Conservation (phyloP, 2,888 invertebrate genomes). For the Netelia virgata region DNA sequence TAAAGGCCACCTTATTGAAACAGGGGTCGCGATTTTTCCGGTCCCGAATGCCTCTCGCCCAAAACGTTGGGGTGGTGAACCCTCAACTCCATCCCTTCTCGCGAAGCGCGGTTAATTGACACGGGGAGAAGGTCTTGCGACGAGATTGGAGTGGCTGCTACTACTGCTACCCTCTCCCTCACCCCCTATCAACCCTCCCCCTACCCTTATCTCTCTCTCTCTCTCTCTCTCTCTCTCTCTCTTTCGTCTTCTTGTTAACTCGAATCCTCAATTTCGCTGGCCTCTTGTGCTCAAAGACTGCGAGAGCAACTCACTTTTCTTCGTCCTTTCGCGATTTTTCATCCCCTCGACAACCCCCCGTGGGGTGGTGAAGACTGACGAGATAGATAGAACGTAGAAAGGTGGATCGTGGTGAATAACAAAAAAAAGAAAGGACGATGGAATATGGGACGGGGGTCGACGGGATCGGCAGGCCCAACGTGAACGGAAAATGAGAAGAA, state of each 20-base stretch:
- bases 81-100: slow-evolving; percentile 61
- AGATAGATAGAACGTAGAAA: slow-evolving; percentile 64
- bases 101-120: slow-evolving; percentile 84
- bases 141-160: slow-evolving; percentile 73
- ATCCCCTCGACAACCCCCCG: slow-evolving; percentile 78
- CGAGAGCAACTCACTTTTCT: slow-evolving; percentile 61
- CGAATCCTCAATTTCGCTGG: slow-evolving; percentile 77
- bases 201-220: slow-evolving; percentile 54
- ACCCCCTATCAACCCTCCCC: slow-evolving; percentile 31
- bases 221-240: background rate
- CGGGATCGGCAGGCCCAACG: slow-evolving; percentile 40
- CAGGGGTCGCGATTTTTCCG: slow-evolving; percentile 85
- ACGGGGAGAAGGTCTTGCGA: slow-evolving; percentile 77
- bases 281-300: slow-evolving; percentile 57
- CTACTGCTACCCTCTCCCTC: slow-evolving; percentile 51
- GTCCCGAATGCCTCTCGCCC: slow-evolving; percentile 70
- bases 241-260: slow-evolving; percentile 83
- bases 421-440: slow-evolving; percentile 35
- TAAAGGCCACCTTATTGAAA: slow-evolving; percentile 85
- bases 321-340: slow-evolving; percentile 82
- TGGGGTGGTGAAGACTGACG: slow-evolving; percentile 73
- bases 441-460: slow-evolving; percentile 19
- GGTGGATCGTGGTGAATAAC: slow-evolving; percentile 50
- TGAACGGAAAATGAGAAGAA: slow-evolving; percentile 39
- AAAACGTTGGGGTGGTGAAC: slow-evolving; percentile 14